A percentile compares a stretch with the other conserved stretches of the same genome.
Evolutionary conservation across 35 echinoderm and acorn worm genomes (phyloP).

Genomic region (Holothuria glaberrima): DNA sequence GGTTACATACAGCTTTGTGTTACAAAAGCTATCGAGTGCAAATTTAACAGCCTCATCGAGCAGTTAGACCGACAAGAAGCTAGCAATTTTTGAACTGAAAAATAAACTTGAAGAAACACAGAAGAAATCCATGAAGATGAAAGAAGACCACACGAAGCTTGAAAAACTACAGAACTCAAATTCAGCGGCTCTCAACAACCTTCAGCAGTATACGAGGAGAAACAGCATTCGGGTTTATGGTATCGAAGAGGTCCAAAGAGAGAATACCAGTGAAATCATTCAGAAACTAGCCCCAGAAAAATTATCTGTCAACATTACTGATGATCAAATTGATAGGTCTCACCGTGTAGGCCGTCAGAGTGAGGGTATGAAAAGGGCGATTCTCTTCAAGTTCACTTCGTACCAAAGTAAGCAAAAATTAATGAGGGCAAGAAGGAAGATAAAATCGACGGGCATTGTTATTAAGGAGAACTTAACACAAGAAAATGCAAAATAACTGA

Average conservation of each 20-base stretch:
- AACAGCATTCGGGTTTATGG: not conserved
- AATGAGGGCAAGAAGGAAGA: constrained; percentile 3
- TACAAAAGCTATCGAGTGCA: not conserved
- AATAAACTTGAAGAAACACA: constrained; percentile 7
- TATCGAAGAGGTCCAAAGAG: not conserved
- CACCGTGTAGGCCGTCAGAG: no score
- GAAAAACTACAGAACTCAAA: not conserved
- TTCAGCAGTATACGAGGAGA: not conserved
- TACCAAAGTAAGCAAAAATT: not conserved
- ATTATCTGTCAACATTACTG: not conserved
- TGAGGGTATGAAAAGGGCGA: no score
- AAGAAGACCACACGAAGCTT: not conserved
- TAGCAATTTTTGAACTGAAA: not conserved
- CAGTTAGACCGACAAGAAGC: not conserved
- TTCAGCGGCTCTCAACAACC: not conserved
- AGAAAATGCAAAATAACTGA: not conserved
- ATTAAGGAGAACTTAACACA: not conserved
- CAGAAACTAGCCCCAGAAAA: not conserved
- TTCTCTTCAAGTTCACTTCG: not conserved
- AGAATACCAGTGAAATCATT: not conserved
- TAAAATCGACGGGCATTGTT: constrained; percentile 10
- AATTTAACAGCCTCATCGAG: not conserved
- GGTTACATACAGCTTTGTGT: not conserved
- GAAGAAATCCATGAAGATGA: not conserved
- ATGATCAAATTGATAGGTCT: no score